Evolutionary conservation across 2,113 vertebrate genomes (phyloP).

Genomic region (Melanerpes aurifrons): DNA sequence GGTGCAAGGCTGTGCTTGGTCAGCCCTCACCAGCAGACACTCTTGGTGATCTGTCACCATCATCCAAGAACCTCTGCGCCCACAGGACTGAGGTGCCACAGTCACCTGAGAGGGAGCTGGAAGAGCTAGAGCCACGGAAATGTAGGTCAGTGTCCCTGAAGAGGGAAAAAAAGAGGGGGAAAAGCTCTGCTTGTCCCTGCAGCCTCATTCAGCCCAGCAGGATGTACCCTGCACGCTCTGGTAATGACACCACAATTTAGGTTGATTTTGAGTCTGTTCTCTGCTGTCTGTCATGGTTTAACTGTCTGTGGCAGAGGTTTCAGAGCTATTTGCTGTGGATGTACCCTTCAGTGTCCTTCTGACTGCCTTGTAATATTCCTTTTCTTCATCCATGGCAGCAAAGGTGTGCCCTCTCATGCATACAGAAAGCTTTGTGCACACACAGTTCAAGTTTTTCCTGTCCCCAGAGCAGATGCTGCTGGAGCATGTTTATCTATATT

Average conservation of each 20-base stretch:
- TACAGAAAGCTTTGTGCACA: not conserved
- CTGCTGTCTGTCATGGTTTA: not conserved
- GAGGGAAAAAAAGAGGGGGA: not conserved
- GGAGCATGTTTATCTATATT: not conserved
- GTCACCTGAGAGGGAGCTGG: not conserved
- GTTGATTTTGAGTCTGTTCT: not conserved
- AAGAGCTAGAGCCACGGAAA: not conserved
- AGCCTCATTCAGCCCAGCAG: not conserved
- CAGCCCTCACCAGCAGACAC: accelerated
- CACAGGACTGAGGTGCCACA: accelerated
- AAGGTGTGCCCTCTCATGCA: not conserved
- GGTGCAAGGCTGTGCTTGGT: accelerated
- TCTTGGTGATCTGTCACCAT: not conserved
- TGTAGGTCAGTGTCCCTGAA: not conserved
- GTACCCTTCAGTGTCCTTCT: not conserved
- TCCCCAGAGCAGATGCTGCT: not conserved
- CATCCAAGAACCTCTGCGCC: not conserved
- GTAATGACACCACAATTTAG: not conserved
- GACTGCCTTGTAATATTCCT: not conserved
- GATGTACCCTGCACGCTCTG: not conserved
- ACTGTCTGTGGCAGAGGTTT: not conserved
- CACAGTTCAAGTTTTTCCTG: not conserved
- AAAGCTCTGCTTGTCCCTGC: not conserved
- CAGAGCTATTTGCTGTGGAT: not conserved
- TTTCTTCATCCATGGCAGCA: not conserved